Evolutionary conservation across 2,797 vertebrate species (phyloP).

Genomic region (Chaetophractus vellerosus): DNA sequence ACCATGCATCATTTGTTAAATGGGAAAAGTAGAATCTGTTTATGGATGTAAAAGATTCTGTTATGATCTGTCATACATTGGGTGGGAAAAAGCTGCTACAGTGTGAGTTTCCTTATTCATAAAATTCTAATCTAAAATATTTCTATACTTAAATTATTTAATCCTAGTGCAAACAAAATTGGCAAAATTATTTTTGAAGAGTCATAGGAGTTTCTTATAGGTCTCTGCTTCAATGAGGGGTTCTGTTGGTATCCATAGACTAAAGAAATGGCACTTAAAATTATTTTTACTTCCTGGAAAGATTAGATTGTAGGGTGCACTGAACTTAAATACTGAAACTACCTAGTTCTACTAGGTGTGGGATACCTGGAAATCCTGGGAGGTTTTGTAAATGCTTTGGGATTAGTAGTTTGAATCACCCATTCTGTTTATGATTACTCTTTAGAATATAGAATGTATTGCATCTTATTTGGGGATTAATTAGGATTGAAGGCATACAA

Average conservation of each 20-base stretch:
- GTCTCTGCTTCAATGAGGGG: neutral
- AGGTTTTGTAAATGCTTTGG: neutral
- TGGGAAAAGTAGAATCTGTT: neutral
- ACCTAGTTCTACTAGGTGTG: neutral
- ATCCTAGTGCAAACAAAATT: neutral
- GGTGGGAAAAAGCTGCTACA: neutral
- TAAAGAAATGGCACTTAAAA: neutral
- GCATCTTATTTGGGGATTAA: neutral
- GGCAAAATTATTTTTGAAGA: neutral
- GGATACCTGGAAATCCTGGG: neutral
- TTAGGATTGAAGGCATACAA: neutral
- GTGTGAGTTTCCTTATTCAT: neutral
- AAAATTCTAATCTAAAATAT: constrained; percentile 21
- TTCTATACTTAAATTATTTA: neutral
- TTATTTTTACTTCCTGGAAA: neutral
- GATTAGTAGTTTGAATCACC: neutral
- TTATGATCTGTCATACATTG: neutral
- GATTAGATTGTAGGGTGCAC: neutral
- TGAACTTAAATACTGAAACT: neutral
- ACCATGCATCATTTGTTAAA: constrained; percentile 9
- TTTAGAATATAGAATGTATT: neutral
- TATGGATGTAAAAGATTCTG: neutral
- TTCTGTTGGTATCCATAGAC: neutral
- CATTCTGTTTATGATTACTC: neutral
- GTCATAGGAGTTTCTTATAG: neutral